Evolutionary conservation across 2,113 vertebrate species (phyloP), one percentile per base, ranked within the genome.

Genomic region (Charadrius vociferus): DNA sequence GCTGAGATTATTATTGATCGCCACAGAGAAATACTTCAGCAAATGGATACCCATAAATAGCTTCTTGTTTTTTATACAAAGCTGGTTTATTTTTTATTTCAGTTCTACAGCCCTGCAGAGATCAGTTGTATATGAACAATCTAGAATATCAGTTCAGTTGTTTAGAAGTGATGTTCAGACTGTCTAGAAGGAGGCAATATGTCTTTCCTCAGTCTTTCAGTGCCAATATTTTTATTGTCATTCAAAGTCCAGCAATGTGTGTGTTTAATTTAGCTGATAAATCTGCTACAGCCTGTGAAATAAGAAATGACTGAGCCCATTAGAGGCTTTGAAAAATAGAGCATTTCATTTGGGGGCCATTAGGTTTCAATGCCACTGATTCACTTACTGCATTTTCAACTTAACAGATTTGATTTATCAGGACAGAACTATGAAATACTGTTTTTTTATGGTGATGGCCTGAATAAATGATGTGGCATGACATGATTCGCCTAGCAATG

Each of bases 191-290:
- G 14, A 15, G 7, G 23, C 18, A 66, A 6, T n/a, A 19, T 73
- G 41, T 41, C 74, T 90, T 89, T 85, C 49, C 49, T 85, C 47
- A 23, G 34, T 56, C 26, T 65, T 86, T 95, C n/a, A n/a, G 47
- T 43, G 68, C 6, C 59, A 73, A 22, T 53, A 59, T 88, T 83
- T 93, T 94, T 50, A 70, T 78, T 92, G 45, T 90, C 26, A 83
- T 58, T 93, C 62, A 52, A 47, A 83, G 79, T 63, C 45, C 47
- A 92, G 41, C 34, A 93, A 70, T 22, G 8, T 67, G 23, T 74
- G 10, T 29, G 91, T 93, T 93, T 81, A 92, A 88, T 95, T 88
- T 88, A 88, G 34, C 37, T 88, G 72, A 72, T 81, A 74, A 81
- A 72, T 86, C 37, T 52, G 4, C 55, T 79, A 71, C 27, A 92